phyloP scores from a whole-genome alignment of 2,113 vertebrate genomes.

The Australoheros scitulus region DNA sequence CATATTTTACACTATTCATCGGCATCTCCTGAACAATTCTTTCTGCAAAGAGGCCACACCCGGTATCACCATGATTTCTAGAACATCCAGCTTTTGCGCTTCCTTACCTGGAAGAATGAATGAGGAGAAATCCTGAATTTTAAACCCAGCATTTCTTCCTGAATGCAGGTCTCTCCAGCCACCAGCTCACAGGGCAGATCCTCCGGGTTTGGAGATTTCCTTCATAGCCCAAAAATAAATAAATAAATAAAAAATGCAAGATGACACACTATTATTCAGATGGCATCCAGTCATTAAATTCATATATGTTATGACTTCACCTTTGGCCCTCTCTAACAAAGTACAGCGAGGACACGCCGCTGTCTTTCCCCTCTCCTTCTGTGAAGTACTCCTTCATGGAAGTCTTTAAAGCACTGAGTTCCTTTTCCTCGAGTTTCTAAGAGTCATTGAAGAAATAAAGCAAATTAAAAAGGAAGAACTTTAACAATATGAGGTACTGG shows the following conservation, averaged over 20 bases:
- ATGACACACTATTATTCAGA: neutral
- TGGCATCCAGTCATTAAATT: neutral
- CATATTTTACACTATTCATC: no score
- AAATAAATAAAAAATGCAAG: neutral
- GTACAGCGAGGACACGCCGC: slow-evolving; percentile 90
- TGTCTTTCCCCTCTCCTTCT: slow-evolving; percentile 85
- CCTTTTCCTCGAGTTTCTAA: slow-evolving; percentile 87
- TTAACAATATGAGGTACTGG: accelerated
- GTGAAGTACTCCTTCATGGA: slow-evolving; percentile 86
- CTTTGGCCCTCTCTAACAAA: slow-evolving; percentile 94
- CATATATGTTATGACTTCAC: slow-evolving; percentile 63
- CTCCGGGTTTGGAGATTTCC: slow-evolving; percentile 89
- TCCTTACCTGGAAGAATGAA: slow-evolving; percentile 93
- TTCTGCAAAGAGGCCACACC: neutral
- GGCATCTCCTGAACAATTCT: neutral
- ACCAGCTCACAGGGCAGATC: slow-evolving; percentile 90
- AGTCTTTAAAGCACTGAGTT: slow-evolving; percentile 81
- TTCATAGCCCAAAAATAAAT: slow-evolving; percentile 41
- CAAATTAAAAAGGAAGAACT: neutral
- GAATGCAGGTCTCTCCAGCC: slow-evolving; percentile 87
- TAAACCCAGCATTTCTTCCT: slow-evolving; percentile 91
- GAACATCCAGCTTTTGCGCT: neutral
- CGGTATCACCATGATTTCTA: neutral
- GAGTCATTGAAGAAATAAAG: neutral
- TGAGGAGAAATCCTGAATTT: slow-evolving; percentile 94